Base-by-base conservation (phyloP, 2,113 vertebrate species). In the Ictalurus punctatus region DNA sequence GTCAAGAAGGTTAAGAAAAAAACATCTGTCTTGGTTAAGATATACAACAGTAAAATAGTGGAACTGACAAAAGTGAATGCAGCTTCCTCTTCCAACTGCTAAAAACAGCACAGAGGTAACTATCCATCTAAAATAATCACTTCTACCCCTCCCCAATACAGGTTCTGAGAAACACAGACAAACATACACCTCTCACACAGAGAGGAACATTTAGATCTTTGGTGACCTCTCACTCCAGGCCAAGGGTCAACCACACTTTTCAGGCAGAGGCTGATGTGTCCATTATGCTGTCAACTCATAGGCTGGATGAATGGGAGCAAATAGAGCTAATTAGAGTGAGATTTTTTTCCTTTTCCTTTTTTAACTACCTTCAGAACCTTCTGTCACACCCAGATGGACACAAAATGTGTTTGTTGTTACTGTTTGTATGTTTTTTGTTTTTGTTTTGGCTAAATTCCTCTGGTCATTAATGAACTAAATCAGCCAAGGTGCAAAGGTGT, bases 231-330 rank as follows among this genome's bases (percentile, higher is more conserved):
- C 86, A 90, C 86, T 54, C n/a, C 23, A 34, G 73, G 88, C 23
- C 58, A 88, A 52, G 76, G 86, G 90, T 89, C 86, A 88, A 85
- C 44, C 86, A 71, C 82, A 89, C 87, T 90, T 90, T 87, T 80
- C 69, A 84, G 34, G 58, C 37, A 81, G 63, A 83, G 85, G 87
- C 65, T 74, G 87, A 90, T 73, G 54, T 56, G 71, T 87, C 44
- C 61, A 87, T 87, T 90, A 90, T 48, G 71, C 89, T 91, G 90
- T 88, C 87, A 89, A 65, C 89, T 80, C 84, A 48, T 84, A 89
- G 84, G 44, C 88, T 84, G 84, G 61, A 80, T 88, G 78, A 87
- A 91, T 91, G 76, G 85, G 87, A 82, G 87, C 85, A 88, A 86
- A 71, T 81, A 63, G 58, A 27, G 71, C 71, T 90, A 67, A 88